Evolutionary conservation across 2,888 invertebrate species (phyloP).

Genomic region (Deroplatys truncata): DNA sequence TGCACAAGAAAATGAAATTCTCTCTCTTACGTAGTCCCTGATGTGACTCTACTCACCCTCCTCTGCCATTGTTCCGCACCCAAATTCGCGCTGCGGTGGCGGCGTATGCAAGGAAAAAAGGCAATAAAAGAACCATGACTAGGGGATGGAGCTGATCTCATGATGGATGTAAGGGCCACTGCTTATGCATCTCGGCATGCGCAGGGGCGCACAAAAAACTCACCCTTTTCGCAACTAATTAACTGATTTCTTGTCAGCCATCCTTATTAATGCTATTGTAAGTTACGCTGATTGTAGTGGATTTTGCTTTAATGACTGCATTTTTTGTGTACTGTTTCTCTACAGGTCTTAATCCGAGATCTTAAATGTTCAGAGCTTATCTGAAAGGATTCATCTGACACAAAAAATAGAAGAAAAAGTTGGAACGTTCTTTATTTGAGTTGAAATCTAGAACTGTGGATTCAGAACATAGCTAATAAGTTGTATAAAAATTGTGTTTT

Average conservation of each 20-base stretch:
- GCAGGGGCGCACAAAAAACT: slow-evolving; percentile 8
- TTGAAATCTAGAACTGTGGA: no score
- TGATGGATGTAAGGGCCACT: slow-evolving; percentile 4
- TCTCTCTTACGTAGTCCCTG: neutral
- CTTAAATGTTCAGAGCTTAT: no score
- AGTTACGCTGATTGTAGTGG: no score
- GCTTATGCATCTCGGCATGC: neutral
- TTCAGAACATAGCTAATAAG: no score
- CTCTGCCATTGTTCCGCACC: slow-evolving; percentile 5
- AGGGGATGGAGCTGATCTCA: slow-evolving; percentile 4
- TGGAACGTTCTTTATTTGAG: no score
- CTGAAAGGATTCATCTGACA: no score
- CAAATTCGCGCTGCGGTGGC: neutral
- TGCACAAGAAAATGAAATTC: slow-evolving; percentile 26
- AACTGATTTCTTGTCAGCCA: neutral
- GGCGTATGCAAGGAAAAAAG: neutral
- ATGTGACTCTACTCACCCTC: neutral
- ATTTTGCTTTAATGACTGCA: no score
- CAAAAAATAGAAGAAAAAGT: no score
- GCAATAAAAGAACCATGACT: slow-evolving; percentile 24
- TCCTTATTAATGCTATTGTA: neutral
- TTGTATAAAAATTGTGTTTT: no score
- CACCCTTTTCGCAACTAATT: neutral
- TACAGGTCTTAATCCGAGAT: no score
- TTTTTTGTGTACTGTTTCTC: no score